Evolutionary conservation across 2,113 vertebrate genomes (phyloP).

Genomic region (Psammodynastes pulverulentus): DNA sequence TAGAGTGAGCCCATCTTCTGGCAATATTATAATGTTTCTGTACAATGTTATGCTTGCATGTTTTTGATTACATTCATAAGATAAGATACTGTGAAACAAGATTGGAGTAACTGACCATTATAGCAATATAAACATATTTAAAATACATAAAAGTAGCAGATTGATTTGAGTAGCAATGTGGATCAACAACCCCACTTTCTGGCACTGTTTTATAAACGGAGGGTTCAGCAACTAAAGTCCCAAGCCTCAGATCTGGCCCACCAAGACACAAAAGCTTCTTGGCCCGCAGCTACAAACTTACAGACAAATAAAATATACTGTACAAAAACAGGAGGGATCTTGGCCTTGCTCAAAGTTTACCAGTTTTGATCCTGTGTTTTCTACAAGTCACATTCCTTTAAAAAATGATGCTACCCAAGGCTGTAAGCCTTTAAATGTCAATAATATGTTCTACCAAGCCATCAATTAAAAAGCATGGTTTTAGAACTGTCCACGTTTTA

Average conservation of each 20-base stretch:
- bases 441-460: background rate
- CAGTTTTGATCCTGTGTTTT: background rate
- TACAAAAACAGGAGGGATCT: background rate
- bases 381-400: background rate
- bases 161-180: background rate
- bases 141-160: background rate
- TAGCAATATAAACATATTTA: background rate
- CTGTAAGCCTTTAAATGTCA: background rate
- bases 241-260: background rate
- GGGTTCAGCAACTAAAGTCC: background rate
- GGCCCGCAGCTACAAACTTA: background rate
- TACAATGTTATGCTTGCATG: background rate
- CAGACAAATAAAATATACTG: background rate
- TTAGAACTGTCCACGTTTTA: background rate
- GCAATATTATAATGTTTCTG: background rate
- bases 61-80: background rate
- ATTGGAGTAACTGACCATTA: background rate
- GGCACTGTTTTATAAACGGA: background rate
- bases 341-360: background rate
- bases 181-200: background rate
- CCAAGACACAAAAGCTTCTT: background rate
- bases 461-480: background rate
- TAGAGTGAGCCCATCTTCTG: background rate
- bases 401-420: background rate
- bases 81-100: background rate